Conservation (phyloP, 2,113 vertebrate genomes). For the Anarhynchus alexandrinus region DNA sequence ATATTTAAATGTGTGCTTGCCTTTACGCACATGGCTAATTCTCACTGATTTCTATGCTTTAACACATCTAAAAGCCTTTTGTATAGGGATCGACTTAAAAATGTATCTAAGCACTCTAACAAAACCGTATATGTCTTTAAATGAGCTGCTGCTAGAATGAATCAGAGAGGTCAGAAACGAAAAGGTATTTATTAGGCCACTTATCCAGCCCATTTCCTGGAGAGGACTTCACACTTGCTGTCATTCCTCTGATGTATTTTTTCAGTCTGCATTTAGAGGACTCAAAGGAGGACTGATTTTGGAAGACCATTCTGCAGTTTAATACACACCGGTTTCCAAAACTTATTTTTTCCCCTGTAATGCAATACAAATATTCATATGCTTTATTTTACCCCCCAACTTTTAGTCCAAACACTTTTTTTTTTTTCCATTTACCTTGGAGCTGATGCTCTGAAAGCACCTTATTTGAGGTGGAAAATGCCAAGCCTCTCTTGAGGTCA, state of each 20-base stretch:
- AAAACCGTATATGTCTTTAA: not conserved
- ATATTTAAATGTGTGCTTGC: not conserved
- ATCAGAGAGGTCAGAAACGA: not conserved
- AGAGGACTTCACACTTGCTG: not conserved
- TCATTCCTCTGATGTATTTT: not conserved
- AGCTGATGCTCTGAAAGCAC: not conserved
- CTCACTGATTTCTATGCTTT: not conserved
- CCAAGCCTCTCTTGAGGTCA: not conserved
- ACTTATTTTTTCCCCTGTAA: not conserved
- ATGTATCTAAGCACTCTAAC: not conserved
- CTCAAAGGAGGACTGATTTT: not conserved
- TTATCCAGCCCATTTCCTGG: not conserved
- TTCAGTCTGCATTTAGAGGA: not conserved
- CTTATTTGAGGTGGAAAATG: not conserved
- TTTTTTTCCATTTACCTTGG: not conserved
- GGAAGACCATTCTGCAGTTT: not conserved
- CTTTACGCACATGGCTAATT: not conserved
- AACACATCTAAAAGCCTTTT: not conserved
- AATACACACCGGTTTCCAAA: not conserved
- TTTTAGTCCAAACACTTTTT: not conserved
- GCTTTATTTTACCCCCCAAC: not conserved
- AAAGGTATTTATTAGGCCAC: not conserved
- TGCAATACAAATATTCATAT: not conserved
- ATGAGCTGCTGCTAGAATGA: not conserved
- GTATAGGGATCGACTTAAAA: not conserved